phyloP scores from a whole-genome alignment of 2,888 invertebrate species.

The Neoitamus cyanurus region DNA sequence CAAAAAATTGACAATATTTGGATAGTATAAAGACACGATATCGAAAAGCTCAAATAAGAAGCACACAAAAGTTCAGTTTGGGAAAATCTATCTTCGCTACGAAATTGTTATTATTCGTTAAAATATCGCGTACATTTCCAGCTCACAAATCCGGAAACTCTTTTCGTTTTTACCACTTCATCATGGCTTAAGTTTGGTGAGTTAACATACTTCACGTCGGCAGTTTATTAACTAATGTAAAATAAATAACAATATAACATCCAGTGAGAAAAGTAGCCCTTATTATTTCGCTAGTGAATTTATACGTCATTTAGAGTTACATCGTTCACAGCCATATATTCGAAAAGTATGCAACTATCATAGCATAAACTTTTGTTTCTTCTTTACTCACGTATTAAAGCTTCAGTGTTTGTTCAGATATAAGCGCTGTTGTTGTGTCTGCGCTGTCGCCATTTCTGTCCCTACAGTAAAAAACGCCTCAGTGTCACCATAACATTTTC shows the following conservation, averaged over 20 bases:
- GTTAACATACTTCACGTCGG: slow-evolving; percentile 43
- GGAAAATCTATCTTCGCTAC: neutral
- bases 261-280: neutral
- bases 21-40: neutral
- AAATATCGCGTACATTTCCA: neutral
- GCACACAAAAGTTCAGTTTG: neutral
- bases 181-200: neutral
- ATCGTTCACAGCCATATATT: slow-evolving; percentile 35
- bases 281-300: slow-evolving; percentile 14
- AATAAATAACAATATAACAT: slow-evolving; percentile 44
- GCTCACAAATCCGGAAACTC: neutral
- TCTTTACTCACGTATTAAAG: slow-evolving; percentile 16
- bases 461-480: neutral
- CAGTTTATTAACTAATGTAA: slow-evolving; percentile 34
- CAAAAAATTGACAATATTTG: neutral
- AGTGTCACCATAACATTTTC: neutral
- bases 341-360: slow-evolving; percentile 34
- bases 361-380: neutral
- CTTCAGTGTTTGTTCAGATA: neutral
- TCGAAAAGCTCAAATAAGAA: neutral
- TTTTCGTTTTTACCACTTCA: neutral
- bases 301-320: slow-evolving; percentile 39
- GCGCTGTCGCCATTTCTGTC: neutral
- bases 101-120: neutral
- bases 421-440: neutral